Percentiles rank a stretch among this genome's conserved stretches.
Conservation (phyloP, 2,888 invertebrate species). For the Ochlodes sylvanus region DNA sequence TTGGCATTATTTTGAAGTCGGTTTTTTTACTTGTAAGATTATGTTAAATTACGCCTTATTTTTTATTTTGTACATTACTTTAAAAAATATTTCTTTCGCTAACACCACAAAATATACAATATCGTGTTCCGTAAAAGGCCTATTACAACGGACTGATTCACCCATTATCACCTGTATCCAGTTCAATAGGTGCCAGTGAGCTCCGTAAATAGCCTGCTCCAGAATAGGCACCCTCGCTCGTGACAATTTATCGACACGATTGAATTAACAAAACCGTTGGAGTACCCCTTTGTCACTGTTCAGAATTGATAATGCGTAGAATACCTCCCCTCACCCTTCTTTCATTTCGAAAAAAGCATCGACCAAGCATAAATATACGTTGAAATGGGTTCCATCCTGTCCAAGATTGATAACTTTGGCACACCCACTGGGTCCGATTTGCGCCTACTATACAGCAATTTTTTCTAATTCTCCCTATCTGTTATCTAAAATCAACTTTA, state of each 20-base stretch:
- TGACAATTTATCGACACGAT: slow-evolving; percentile 27
- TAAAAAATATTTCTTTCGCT: neutral
- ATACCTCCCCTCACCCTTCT: slow-evolving; percentile 51
- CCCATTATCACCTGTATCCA: slow-evolving; percentile 27
- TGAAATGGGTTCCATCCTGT: slow-evolving; percentile 71
- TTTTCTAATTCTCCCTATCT: slow-evolving; percentile 32
- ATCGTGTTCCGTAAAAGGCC: neutral
- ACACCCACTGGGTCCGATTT: slow-evolving; percentile 76
- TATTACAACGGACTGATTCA: slow-evolving; percentile 13
- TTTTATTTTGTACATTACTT: too few relatives aligned
- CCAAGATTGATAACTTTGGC: slow-evolving; percentile 77
- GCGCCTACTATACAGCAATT: slow-evolving; percentile 47
- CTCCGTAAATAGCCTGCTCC: slow-evolving; percentile 23
- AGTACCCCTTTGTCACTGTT: slow-evolving; percentile 33
- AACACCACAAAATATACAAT: neutral
- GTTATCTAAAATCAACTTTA: slow-evolving; percentile 17
- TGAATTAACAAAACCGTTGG: slow-evolving; percentile 34
- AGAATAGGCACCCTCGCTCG: slow-evolving; percentile 11
- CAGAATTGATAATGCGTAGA: slow-evolving; percentile 43
- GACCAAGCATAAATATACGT: slow-evolving; percentile 77
- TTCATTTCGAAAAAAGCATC: slow-evolving; percentile 71
- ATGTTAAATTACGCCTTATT: too few relatives aligned
- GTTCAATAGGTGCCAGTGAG: slow-evolving; percentile 25
- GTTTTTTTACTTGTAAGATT: too few relatives aligned
- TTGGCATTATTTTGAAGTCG: too few relatives aligned